phyloP scores from a whole-genome alignment of 2,113 vertebrate genomes.

The Todiramphus saurophagus region DNA sequence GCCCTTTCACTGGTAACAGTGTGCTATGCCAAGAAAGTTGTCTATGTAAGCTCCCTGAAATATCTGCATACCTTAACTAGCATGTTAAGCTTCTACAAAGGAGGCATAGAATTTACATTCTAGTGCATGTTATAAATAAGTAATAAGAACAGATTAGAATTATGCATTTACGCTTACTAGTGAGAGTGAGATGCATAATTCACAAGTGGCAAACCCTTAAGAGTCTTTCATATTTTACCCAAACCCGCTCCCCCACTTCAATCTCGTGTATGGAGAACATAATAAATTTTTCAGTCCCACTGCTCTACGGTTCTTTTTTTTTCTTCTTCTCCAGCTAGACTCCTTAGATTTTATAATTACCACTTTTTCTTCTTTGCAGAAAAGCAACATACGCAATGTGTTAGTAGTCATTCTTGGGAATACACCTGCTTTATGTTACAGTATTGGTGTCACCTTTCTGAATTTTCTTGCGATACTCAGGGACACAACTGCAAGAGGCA shows the following conservation, averaged over 20 bases:
- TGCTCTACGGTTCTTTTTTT: background rate
- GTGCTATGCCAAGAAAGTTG: conserved; percentile 31
- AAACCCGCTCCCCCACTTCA: background rate
- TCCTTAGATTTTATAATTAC: background rate
- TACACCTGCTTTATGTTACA: background rate
- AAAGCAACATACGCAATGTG: background rate
- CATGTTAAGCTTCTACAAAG: conserved; percentile 45
- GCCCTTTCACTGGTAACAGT: conserved; percentile 55
- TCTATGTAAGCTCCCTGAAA: conserved; percentile 18
- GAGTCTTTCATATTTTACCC: conserved; percentile 8
- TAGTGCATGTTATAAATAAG: conserved; percentile 60
- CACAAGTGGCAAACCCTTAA: conserved; percentile 53
- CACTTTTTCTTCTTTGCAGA: background rate
- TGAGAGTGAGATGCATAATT: conserved; percentile 66
- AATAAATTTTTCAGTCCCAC: background rate
- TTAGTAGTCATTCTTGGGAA: background rate
- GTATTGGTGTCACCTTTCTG: background rate
- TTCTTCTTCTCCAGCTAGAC: background rate
- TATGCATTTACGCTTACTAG: conserved; percentile 62
- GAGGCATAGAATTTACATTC: conserved; percentile 62
- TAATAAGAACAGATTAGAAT: conserved; percentile 75
- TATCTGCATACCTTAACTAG: conserved; percentile 38
- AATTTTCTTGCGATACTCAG: background rate
- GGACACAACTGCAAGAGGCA: background rate
- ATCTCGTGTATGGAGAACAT: background rate